Conservation (phyloP, 1,140 invertebrate genomes). For the Formica exsecta region DNA sequence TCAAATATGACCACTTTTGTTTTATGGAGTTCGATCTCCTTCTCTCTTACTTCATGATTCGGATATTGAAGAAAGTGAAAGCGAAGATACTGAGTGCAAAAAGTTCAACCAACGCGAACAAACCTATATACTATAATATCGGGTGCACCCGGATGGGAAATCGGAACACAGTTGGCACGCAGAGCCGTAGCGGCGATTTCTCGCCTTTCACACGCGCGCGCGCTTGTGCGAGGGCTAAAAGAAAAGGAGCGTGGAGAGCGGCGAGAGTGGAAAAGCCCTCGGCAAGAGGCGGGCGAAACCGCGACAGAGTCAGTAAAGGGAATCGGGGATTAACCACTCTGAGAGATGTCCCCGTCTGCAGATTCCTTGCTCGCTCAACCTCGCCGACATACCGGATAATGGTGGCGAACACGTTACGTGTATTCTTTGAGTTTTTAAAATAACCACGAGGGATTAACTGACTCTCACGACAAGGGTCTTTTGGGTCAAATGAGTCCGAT, state of each 20-base stretch:
- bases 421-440: neutral
- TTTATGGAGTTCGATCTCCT: too few species aligned
- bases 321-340: conserved; percentile 23
- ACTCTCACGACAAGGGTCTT: neutral
- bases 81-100: too few species aligned
- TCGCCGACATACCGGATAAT: conserved; percentile 14
- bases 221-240: conserved; percentile 6
- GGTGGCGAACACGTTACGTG: neutral
- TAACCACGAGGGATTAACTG: neutral
- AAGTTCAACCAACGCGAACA: too few species aligned
- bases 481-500: conserved; percentile 35
- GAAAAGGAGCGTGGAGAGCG: neutral
- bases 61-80: too few species aligned
- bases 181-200: conserved; percentile 56
- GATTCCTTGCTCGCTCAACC: neutral
- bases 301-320: conserved; percentile 26
- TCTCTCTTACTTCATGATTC: too few species aligned
- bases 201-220: neutral
- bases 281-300: neutral
- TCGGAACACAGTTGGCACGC: too few species aligned
- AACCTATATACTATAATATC: too few species aligned
- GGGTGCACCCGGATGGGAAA: too few species aligned
- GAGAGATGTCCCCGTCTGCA: neutral
- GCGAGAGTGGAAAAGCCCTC: neutral
- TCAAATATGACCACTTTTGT: too few species aligned